Percentiles rank a stretch among this genome's conserved stretches.
Conservation (phyloP, 1,140 invertebrate genomes). For the Chlorops oryzae region DNA sequence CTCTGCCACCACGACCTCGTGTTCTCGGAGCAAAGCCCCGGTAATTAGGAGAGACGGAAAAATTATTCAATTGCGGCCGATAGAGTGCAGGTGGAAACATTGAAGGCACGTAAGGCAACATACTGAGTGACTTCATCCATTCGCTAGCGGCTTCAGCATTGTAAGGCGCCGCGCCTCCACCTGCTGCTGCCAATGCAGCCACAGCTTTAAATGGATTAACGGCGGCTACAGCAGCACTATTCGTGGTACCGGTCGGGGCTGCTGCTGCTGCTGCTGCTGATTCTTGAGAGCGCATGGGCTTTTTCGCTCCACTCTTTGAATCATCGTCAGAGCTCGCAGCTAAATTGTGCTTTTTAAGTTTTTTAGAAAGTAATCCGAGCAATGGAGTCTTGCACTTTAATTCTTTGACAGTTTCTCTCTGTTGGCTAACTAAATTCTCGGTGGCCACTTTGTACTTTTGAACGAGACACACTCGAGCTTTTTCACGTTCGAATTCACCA, state of each 20-base stretch:
- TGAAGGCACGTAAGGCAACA: constrained; percentile 35
- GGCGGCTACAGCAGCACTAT: constrained; percentile 21
- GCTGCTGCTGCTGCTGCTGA: constrained; percentile 2
- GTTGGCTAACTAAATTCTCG: constrained; percentile 52
- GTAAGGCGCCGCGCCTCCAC: constrained; percentile 16
- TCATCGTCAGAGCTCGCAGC: constrained; percentile 1
- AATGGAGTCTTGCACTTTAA: constrained; percentile 52
- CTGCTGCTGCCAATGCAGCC: constrained; percentile 14
- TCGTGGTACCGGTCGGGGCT: constrained; percentile 16
- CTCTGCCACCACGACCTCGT: constrained; percentile 26
- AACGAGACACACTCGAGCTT: constrained; percentile 50
- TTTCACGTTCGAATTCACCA: too few species aligned
- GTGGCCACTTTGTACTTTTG: constrained; percentile 53
- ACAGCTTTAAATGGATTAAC: constrained; percentile 20
- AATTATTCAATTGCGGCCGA: constrained; percentile 24
- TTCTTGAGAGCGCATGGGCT: constrained; percentile 9
- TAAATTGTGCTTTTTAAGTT: constrained; percentile 28
- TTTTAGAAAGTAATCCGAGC: constrained; percentile 33
- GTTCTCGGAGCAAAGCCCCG: constrained; percentile 36
- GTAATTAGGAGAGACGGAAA: constrained; percentile 33
- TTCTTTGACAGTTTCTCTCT: constrained; percentile 52
- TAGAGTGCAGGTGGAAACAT: constrained; percentile 34
- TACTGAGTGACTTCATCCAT: constrained; percentile 42
- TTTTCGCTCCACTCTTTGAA: constrained; percentile 4
- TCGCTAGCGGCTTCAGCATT: constrained; percentile 34